Conservation (phyloP, 2,888 invertebrate species). For the Stictocephala bisonia region DNA sequence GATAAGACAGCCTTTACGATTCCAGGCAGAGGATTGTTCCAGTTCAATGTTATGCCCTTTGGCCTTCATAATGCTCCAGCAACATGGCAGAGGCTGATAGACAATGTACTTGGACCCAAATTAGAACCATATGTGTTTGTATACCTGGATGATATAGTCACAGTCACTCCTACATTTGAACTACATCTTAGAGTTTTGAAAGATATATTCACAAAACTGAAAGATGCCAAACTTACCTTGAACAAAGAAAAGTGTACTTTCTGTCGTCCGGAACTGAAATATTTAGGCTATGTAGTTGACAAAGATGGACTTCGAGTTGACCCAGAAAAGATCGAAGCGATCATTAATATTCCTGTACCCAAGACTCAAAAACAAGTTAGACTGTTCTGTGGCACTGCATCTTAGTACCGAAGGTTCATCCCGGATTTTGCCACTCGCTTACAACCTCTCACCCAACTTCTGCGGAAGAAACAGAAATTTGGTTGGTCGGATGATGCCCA, state of each 20-base stretch:
- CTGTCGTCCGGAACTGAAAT: constrained; percentile 19
- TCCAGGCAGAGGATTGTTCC: constrained; percentile 16
- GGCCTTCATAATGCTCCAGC: constrained; percentile 50
- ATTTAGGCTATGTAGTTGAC: constrained; percentile 45
- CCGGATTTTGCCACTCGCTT: constrained; percentile 51
- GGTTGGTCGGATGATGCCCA: constrained; percentile 40
- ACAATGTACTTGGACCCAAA: constrained; percentile 49
- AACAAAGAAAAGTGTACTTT: constrained; percentile 37
- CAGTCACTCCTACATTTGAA: constrained; percentile 22
- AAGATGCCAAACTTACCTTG: background rate
- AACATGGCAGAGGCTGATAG: constrained; percentile 53
- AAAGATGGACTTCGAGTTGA: constrained; percentile 38
- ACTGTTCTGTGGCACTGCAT: constrained; percentile 41
- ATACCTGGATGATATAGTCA: constrained; percentile 51
- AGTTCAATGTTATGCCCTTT: constrained; percentile 52
- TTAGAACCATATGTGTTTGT: constrained; percentile 50
- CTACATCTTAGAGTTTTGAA: constrained; percentile 13
- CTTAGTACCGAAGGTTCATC: constrained; percentile 56
- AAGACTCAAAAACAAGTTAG: constrained; percentile 26
- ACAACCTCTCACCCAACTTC: constrained; percentile 49
- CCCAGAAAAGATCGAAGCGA: constrained; percentile 35
- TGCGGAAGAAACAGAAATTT: too few species aligned
- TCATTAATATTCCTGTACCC: constrained; percentile 34
- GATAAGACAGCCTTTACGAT: constrained; percentile 56
- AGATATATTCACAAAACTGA: background rate